A percentile compares a stretch with the other conserved stretches of the same genome.
Evolutionary conservation across 2,113 vertebrate genomes (phyloP).

Genomic region (Paracanthobrama guichenoti): DNA sequence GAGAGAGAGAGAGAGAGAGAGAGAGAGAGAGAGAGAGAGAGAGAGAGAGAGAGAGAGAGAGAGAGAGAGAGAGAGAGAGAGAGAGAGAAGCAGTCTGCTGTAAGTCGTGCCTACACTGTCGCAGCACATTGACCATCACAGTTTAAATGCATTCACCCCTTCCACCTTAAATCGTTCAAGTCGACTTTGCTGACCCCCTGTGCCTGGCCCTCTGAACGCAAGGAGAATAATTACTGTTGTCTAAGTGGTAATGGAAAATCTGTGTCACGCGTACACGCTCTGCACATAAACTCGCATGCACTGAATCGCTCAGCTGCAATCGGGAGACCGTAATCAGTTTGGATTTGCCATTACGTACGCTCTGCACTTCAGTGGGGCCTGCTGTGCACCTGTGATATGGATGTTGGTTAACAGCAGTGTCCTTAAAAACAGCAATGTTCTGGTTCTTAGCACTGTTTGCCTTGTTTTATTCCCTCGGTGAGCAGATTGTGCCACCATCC

Average conservation of each 20-base stretch:
- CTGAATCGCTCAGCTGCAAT: slow-evolving; percentile 44
- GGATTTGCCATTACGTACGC: slow-evolving; percentile 64
- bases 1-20: too few relatives aligned
- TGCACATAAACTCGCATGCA: slow-evolving; percentile 24
- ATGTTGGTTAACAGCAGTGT: slow-evolving; percentile 45
- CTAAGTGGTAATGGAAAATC: slow-evolving; percentile 69
- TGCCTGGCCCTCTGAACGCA: slow-evolving; percentile 59
- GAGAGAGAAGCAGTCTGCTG: slow-evolving; percentile 4
- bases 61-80: not conserved
- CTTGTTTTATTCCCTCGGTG: slow-evolving; percentile 55
- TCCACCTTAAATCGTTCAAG: slow-evolving; percentile 42
- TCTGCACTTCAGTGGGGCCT: slow-evolving; percentile 49
- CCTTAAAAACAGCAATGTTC: slow-evolving; percentile 48
- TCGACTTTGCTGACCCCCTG: slow-evolving; percentile 54
- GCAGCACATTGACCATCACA: slow-evolving; percentile 34
- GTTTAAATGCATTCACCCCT: slow-evolving; percentile 50
- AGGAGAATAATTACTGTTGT: slow-evolving; percentile 71
- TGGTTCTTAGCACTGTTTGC: slow-evolving; percentile 50
- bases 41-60: too few relatives aligned
- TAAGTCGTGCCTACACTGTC: not conserved
- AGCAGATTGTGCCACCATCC: slow-evolving; percentile 45
- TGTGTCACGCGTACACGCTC: slow-evolving; percentile 64
- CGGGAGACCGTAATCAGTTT: slow-evolving; percentile 63
- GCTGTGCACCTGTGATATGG: slow-evolving; percentile 35
- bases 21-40: too few relatives aligned